Percentiles rank a stretch among this genome's conserved stretches.
phyloP scores from a whole-genome alignment of 2,888 invertebrate species.

The Nomada ruficornis region DNA sequence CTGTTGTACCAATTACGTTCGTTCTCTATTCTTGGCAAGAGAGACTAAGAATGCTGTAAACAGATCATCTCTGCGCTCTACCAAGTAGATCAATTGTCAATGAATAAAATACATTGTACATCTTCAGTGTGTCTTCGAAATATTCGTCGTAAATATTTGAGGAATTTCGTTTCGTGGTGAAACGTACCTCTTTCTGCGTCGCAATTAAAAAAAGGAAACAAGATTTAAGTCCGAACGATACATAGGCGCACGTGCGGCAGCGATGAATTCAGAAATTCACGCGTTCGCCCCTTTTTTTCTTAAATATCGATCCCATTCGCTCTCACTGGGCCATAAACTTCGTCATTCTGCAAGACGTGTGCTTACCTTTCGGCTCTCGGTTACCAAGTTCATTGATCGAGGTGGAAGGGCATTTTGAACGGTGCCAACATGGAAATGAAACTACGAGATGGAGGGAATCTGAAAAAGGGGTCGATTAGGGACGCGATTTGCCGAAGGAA shows the following conservation, averaged over 20 bases:
- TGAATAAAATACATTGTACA: neutral
- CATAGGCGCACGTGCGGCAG: neutral
- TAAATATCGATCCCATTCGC: constrained; percentile 66
- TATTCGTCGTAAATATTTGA: neutral
- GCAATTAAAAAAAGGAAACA: neutral
- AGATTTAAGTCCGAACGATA: neutral
- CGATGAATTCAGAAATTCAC: constrained; percentile 33
- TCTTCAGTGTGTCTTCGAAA: neutral
- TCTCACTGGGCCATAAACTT: constrained; percentile 58
- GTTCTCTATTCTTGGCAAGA: neutral
- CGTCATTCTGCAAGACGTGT: constrained; percentile 53
- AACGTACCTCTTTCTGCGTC: neutral
- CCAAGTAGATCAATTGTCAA: neutral
- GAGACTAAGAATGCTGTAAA: neutral
- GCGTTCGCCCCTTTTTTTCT: constrained; percentile 11
- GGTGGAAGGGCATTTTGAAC: constrained; percentile 48
- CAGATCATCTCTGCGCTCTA: neutral
- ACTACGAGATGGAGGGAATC: constrained; percentile 34
- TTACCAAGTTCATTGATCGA: constrained; percentile 67
- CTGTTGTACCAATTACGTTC: too few species aligned
- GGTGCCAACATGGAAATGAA: constrained; percentile 60
- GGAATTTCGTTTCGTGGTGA: neutral
- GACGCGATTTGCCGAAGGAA: neutral
- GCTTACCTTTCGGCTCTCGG: constrained; percentile 65
- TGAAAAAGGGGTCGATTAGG: constrained; percentile 26